Conservation (phyloP, 1,140 invertebrate species). For the Tribolium castaneum region DNA sequence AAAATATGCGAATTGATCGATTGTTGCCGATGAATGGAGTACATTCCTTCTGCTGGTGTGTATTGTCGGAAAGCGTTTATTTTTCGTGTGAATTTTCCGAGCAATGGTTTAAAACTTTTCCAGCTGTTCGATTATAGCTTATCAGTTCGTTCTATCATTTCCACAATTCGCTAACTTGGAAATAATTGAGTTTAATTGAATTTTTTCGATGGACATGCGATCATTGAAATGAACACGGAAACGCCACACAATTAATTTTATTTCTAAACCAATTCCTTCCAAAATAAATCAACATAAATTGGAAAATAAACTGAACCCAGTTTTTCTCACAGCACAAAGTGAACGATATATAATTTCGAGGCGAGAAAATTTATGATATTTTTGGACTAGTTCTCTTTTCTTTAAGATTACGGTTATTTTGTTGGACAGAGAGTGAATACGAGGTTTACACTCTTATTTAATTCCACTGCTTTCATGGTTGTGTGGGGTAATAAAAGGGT, state of each 20-base stretch:
- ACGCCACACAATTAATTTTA: constrained; percentile 3
- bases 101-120: constrained; percentile 25
- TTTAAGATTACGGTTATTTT: neutral
- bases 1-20: neutral
- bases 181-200: constrained; percentile 26
- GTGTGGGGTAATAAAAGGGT: neutral
- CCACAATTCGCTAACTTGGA: constrained; percentile 28
- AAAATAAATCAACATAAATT: constrained; percentile 22
- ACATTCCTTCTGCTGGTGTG: neutral
- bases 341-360: neutral
- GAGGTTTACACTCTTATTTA: neutral
- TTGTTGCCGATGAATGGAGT: neutral
- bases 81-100: constrained; percentile 16
- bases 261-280: neutral
- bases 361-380: constrained; percentile 3
- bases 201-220: constrained; percentile 2
- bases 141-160: constrained; percentile 23
- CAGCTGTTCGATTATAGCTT: constrained; percentile 31
- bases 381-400: neutral
- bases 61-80: constrained; percentile 15
- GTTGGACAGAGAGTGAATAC: neutral
- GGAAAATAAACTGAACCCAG: neutral
- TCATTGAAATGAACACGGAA: constrained; percentile 24
- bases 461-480: neutral
- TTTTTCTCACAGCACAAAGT: neutral